These are phyloP conservation scores for Nomada hirtipes DNA, from an alignment of 2,888 invertebrate genomes.

Conservation along the genomic window DNA sequence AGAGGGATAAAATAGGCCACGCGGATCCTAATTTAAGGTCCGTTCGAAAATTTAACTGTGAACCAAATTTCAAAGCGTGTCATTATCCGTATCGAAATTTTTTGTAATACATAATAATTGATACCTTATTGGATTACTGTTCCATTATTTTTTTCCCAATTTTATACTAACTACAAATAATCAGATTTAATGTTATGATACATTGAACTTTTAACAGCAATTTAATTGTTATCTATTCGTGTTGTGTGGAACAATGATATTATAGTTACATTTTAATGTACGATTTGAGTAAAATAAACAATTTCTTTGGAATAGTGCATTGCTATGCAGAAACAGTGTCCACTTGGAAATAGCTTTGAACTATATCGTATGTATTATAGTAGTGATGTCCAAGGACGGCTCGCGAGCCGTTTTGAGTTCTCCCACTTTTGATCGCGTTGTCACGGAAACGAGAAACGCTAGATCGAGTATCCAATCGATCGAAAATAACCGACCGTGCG, in stretches of 20 bases:
- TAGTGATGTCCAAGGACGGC: no score
- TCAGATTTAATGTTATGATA: background rate
- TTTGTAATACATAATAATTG: no score
- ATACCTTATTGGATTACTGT: background rate
- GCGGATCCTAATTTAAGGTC: constrained; percentile 54
- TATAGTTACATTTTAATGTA: background rate
- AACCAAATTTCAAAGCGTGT: constrained; percentile 11
- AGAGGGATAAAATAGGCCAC: constrained; percentile 67
- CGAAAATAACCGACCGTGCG: background rate
- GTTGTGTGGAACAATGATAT: background rate
- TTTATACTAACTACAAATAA: background rate
- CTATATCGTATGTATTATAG: no score
- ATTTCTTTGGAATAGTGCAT: background rate
- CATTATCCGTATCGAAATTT: no score
- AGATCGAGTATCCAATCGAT: constrained; percentile 34
- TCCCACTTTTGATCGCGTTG: background rate
- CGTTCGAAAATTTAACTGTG: constrained; percentile 56
- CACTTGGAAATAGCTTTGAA: constrained; percentile 16
- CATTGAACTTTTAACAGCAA: background rate
- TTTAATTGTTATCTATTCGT: background rate
- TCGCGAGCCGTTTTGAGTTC: no score
- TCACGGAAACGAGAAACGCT: no score
- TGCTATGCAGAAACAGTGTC: background rate
- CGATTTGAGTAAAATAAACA: no score
- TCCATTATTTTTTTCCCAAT: background rate